Base-by-base conservation (phyloP, 2,113 vertebrate genomes). In the Oxygymnocypris stewartii region DNA sequence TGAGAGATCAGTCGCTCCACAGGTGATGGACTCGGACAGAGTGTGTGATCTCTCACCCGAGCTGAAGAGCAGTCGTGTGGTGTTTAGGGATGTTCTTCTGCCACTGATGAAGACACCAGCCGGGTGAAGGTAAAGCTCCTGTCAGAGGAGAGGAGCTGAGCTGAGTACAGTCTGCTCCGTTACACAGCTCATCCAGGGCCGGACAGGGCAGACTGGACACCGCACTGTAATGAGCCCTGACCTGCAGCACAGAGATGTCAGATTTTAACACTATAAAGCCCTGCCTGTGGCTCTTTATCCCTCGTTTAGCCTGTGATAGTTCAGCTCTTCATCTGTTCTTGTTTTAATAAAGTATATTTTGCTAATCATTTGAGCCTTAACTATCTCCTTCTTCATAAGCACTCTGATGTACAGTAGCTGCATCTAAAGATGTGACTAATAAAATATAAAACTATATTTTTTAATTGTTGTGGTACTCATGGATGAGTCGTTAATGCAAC, bases 61-160 rank as follows among this genome's bases (percentile, higher is more conserved):
- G 85, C 5, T 9, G 77, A 40, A 94, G 47, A 31, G n/a, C 86
- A 28, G 44, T 86, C 0, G 0, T 91, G 86, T 92, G 91, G 37
- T 86, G n/a, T 57, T 86, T 90, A 79, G 93, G 79, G 20, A 94
- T 54, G 0, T 88, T 92, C 40, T 89, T 92, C 88, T 93, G 90
- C 94, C 94, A 94, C 74, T 93, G 93, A 35, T 89, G 92, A 80
- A 94, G 90, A 20, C 94, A 95, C 93, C 94, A 95, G 42, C 91
- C 91, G 0, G 92, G 28, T 0, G 1, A 0, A 10, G 94, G 94
- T 23, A 84, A 88, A 13, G 35, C 74, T 42, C 94, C 93, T 0
- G 0, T 87, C 61, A 90, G 89, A 2, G 92, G 94, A 9, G 67
- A 4, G 0, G 87, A 69, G 18, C 87, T 87, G 0, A 2, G 6